Conservation (phyloP, 1,140 invertebrate genomes). For the Hypothenemus hampei region DNA sequence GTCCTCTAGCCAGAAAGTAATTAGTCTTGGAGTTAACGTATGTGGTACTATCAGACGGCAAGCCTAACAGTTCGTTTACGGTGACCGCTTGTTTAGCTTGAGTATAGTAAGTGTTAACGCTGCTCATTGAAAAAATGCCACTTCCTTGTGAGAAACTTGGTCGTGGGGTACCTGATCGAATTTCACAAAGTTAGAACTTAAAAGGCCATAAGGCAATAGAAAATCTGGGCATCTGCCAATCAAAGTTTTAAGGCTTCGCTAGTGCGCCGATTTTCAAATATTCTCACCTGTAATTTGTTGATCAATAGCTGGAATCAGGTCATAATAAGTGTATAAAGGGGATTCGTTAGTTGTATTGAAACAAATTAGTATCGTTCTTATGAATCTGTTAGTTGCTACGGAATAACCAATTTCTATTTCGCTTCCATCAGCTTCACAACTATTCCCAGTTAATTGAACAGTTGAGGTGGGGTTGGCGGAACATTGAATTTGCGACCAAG, state of each 20-base stretch:
- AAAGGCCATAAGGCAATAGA: too few relatives aligned
- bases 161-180: too few relatives aligned
- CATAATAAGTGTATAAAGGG: constrained; percentile 30
- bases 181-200: too few relatives aligned
- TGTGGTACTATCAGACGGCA: constrained; percentile 29
- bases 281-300: constrained; percentile 31
- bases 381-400: constrained; percentile 25
- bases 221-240: too few relatives aligned
- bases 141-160: neutral
- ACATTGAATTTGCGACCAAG: constrained; percentile 9
- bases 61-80: constrained; percentile 39
- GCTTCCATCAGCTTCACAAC: constrained; percentile 41
- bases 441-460: constrained; percentile 11
- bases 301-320: constrained; percentile 34
- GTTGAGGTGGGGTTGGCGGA: neutral
- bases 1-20: constrained; percentile 56
- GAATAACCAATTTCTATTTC: constrained; percentile 40
- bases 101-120: neutral
- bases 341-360: constrained; percentile 30
- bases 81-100: constrained; percentile 33
- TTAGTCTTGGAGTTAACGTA: constrained; percentile 52
- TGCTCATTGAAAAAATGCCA: neutral
- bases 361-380: constrained; percentile 33
- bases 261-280: too few relatives aligned
- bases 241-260: too few relatives aligned